Evolutionary conservation across 2,797 vertebrate genomes (phyloP), one percentile per base, ranked within the genome.

Genomic region (Rhinoraja longicauda): DNA sequence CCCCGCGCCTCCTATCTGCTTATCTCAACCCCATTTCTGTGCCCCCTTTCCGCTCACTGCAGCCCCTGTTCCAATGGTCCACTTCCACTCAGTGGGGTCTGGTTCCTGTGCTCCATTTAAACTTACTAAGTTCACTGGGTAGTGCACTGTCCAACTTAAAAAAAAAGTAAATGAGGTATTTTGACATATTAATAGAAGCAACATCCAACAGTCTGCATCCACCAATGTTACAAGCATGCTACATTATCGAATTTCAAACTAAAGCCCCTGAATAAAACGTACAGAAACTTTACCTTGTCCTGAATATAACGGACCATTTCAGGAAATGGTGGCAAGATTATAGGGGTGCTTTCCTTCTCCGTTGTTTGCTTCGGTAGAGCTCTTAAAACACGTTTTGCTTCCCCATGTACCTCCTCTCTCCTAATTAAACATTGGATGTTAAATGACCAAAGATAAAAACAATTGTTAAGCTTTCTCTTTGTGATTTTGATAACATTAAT

Each of bases 271-370:
- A 67, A 32, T 32, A 88, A 88, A 67, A 67, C 62, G 8, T 6
- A 53, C 88, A 36, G n/a, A 93, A 64, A 75, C 84, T 7, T 93
- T 94, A 99, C 99, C 98, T 99, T 99, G 94, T 99, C 99, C 94
- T 99, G 98, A 93, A 99, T 97, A 93, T 99, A 99, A 94, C 97
- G 96, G 75, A 99, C 98, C 98, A 99, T 99, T 94, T 99, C 98
- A 93, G 98, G 97, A 95, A 99, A 99, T 12, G 98, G 96, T 39
- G 99, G 99, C 97, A 99, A 98, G 93, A 97, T 97, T 94, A 97
- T 98, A 92, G 96, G 95, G 93, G 96, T 96, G 94, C 96, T 97
- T 94, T 98, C 98, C 93, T 98, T 98, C 0, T 96, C 96, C 93
- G 94, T 97, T 95, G 13, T 36, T 77, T 96, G 97, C 93, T 95